Evolutionary conservation across 2,888 invertebrate species (phyloP), one percentile per base, ranked within the genome.

Genomic region (Nomada ruficornis): DNA sequence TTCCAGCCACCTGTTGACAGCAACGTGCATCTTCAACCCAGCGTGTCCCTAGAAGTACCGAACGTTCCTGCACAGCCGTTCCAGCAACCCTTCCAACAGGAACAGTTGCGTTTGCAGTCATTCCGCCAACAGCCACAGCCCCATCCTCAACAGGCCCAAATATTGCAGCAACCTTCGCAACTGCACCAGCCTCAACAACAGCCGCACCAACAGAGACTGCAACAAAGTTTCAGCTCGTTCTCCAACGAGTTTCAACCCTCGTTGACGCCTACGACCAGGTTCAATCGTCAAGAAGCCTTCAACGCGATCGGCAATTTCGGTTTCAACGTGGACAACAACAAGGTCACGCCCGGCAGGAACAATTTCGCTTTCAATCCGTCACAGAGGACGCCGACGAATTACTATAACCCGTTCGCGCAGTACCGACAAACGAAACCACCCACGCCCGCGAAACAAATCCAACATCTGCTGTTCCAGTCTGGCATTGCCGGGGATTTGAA

Each of bases 381-480:
- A 86, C 94, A 65, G 77, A 91, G 76, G 87, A 94, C 77, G 91
- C 94, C 86, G 52, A 89, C 69, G 73, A 90, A 73, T 64, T 92
- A 73, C 77, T 91, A 85, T 72, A 89, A 90, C 73, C 86, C 90
- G 42, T 90, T 86, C 44, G 54, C 80, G 23, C 89, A 91, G n/a
- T 88, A 47, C 50, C 77, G 83, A 9, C 86, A 83, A 60, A 11
- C 54, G 1, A 86, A 86, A 42, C 69, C 73, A 1, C 67, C 82
- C 10, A 92, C 94, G 89, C 95, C 93, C 92, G 95, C 96, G 65
- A 93, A 94, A 50, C 96, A 96, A 89, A 94, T 97, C 64, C 96
- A 96, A 89, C 95, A 96, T 86, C 94, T 97, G 62, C 92, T 97
- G 23, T 95, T 95, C 68, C 96, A 96, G 91, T 96, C 96, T 67